Conservation (phyloP, 2,113 vertebrate genomes). For the Martes martes region DNA sequence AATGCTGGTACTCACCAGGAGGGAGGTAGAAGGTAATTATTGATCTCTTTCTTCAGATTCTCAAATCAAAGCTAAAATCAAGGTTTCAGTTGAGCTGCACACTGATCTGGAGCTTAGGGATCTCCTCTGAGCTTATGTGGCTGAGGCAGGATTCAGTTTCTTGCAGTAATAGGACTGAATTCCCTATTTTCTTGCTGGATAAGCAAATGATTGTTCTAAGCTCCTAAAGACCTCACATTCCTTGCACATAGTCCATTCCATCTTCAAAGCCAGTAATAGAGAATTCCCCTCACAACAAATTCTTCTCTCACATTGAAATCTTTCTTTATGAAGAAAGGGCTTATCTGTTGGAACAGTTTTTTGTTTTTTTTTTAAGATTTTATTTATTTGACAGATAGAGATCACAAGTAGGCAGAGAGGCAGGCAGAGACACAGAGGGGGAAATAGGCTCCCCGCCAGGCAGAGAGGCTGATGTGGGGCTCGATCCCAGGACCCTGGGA, state of each 20-base stretch:
- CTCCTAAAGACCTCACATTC: no score
- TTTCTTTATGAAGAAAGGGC: background rate
- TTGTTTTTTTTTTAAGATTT: no score
- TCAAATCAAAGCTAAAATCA: background rate
- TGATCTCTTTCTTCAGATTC: background rate
- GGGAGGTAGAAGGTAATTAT: background rate
- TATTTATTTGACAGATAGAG: no score
- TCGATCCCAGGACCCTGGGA: no score
- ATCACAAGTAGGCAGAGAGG: no score
- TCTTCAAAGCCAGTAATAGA: background rate
- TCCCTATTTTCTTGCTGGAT: background rate
- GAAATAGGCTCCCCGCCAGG: rapidly evolving
- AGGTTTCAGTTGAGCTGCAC: background rate
- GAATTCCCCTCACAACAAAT: background rate
- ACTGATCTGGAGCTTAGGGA: no score
- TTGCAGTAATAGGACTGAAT: background rate
- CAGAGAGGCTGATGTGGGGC: no score
- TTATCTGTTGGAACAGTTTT: background rate
- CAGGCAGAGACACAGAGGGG: no score
- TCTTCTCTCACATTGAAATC: background rate
- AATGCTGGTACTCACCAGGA: background rate
- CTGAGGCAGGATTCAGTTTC: background rate
- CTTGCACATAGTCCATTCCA: background rate
- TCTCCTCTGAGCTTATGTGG: background rate
- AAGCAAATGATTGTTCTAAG: background rate